Percentiles rank a stretch among this genome's conserved stretches.
Evolutionary conservation across 92 coral and sea anemone species (phyloP).

Genomic region (Ricordea florida): DNA sequence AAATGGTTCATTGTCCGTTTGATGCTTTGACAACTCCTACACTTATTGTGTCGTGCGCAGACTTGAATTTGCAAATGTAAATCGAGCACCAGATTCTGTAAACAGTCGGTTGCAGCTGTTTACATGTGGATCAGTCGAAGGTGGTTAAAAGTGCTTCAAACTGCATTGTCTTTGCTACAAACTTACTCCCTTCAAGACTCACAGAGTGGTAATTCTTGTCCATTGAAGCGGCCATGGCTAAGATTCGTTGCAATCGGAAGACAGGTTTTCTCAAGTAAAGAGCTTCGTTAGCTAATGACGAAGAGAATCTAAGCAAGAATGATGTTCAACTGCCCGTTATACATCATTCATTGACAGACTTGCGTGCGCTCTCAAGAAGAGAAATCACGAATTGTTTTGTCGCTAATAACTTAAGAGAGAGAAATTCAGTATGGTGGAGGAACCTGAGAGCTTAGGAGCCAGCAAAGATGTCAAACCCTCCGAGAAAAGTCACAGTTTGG

Average conservation of each 20-base stretch:
- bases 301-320: not conserved
- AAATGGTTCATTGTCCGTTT: conserved; percentile 11
- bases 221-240: too few species aligned
- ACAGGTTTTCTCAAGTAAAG: too few species aligned
- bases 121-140: conserved; percentile 16
- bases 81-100: conserved; percentile 10
- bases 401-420: not conserved
- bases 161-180: conserved; percentile 11
- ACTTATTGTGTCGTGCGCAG: not conserved
- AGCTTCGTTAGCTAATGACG: too few species aligned
- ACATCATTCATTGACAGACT: too few species aligned
- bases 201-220: too few species aligned
- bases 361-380: too few species aligned
- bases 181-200: too few species aligned
- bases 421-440: not conserved
- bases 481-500: conserved; percentile 18
- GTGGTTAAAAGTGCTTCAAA: conserved; percentile 35
- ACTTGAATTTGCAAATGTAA: conserved; percentile 23
- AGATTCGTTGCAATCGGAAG: too few species aligned
- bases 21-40: conserved; percentile 10
- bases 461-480: not conserved
- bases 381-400: not conserved
- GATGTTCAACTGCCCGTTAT: not conserved
- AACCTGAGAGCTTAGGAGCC: not conserved
- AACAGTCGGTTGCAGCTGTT: conserved; percentile 39